Evolutionary conservation across 2,888 invertebrate genomes (phyloP).

Genomic region (Thecocarcelia acutangulata): DNA sequence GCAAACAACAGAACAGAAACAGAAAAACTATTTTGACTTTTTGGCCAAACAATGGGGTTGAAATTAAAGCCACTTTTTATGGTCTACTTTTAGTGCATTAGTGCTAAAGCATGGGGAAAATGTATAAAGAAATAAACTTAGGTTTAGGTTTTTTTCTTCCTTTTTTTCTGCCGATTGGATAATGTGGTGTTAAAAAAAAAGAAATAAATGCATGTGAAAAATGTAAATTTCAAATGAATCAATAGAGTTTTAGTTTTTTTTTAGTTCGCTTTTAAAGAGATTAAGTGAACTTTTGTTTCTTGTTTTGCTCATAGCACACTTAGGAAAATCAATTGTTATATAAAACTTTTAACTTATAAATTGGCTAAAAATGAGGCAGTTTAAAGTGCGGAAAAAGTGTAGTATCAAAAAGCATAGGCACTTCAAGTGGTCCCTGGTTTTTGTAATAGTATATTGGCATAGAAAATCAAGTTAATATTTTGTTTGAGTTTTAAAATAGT

Average conservation of each 20-base stretch:
- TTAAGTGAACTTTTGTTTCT: constrained; percentile 1
- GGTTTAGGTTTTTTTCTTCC: constrained; percentile 1
- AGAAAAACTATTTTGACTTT: constrained; percentile 27
- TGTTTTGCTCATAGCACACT: background rate
- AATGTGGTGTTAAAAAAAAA: background rate
- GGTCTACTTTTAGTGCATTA: constrained; percentile 36
- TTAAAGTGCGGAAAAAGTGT: background rate
- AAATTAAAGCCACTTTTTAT: constrained; percentile 54
- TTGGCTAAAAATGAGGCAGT: background rate
- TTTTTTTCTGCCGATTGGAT: background rate
- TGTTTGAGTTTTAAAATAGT: too few relatives aligned
- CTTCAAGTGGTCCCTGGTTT: too few relatives aligned
- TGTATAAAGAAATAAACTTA: constrained; percentile 1
- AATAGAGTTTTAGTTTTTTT: background rate
- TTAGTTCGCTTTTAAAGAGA: constrained; percentile 15
- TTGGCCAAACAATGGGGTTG: constrained; percentile 54
- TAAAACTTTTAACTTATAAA: background rate
- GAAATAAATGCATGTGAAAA: constrained; percentile 6
- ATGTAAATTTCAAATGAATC: constrained; percentile 24
- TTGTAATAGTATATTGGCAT: too few relatives aligned
- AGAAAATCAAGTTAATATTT: too few relatives aligned
- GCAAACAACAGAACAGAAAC: background rate
- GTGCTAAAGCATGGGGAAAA: constrained; percentile 5
- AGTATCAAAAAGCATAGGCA: background rate
- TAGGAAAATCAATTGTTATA: constrained; percentile 26